Base-by-base conservation (phyloP, 2,797 vertebrate species). In the Acanthurus leucopareius region DNA sequence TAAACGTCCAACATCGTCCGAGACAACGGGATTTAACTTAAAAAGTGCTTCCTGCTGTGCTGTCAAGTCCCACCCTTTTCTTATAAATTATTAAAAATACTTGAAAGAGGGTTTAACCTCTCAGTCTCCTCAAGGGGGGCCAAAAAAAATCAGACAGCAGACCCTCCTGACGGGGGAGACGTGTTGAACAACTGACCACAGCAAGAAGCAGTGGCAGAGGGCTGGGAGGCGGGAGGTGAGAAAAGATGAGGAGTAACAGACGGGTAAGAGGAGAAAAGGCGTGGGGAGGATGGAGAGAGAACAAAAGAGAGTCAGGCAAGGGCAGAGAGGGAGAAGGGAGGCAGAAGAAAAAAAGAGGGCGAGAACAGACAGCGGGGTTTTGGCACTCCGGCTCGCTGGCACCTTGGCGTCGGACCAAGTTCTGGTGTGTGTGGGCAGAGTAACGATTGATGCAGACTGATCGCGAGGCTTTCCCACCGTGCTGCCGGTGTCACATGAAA, bases 171-270 rank as follows among this genome's bases (percentile, higher is more conserved):
- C 5, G 14, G 32, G 77, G 69, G 53, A 72, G 63, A 78, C 14
- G 17, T 70, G 85, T 72, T 48, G 63, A 84, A 77, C 75, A 79
- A 87, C 47, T 75, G 85, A 87, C 66, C 17, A 20, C 63, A 20
- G 71, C 3, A 15, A 74, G 72, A 70, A 28, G 79, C 19, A 14
- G 77, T 19, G 73, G 75, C 45, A 59, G 81, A 81, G 63, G 49
- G 65, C 69, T 42, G 71, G 71, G 79, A 79, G 84, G 82, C 49
- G 19, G 75, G 79, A 89, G 84, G 88, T 86, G 86, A 76, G 86
- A 90, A 87, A 78, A 86, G 70, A 88, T 66, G 76, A 84, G 75
- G 79, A 75, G 83, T 5, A 84, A 90, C 86, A 90, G 82, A 88
- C 40, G 67, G 77, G 40, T 20, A 65, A 80, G 60, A 70, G 69